Evolutionary conservation across 2,888 invertebrate genomes (phyloP).

Genomic region (Metalampra italica): DNA sequence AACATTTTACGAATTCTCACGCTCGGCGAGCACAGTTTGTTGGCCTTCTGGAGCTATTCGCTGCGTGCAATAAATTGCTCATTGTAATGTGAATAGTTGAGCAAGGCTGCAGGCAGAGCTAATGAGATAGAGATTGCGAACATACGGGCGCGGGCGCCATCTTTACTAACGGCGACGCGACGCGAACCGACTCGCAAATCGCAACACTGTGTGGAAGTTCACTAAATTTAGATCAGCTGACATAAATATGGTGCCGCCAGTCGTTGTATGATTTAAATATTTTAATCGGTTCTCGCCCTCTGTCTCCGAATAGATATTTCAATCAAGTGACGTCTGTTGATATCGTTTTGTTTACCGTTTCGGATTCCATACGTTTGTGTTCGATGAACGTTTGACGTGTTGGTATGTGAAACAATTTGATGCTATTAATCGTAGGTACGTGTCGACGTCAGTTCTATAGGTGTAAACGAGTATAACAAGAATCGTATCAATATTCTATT

Average conservation of each 20-base stretch:
- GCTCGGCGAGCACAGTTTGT: slow-evolving; percentile 30
- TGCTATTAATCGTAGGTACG: too few relatives aligned
- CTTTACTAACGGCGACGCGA: slow-evolving; percentile 51
- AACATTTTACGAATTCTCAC: slow-evolving; percentile 44
- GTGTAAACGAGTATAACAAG: too few relatives aligned
- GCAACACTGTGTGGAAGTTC: slow-evolving; percentile 56
- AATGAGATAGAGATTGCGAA: slow-evolving; percentile 53
- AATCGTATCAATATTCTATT: too few relatives aligned
- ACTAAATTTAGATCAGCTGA: slow-evolving; percentile 58
- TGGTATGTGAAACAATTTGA: not conserved
- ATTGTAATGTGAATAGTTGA: slow-evolving; percentile 49
- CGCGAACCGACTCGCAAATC: slow-evolving; percentile 46
- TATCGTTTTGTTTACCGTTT: not conserved
- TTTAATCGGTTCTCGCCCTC: slow-evolving; percentile 16
- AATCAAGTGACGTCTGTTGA: not conserved
- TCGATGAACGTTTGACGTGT: not conserved
- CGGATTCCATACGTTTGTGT: not conserved
- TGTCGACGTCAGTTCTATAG: not conserved
- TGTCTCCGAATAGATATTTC: not conserved
- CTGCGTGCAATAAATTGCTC: slow-evolving; percentile 40
- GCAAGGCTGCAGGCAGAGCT: slow-evolving; percentile 50
- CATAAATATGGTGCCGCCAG: slow-evolving; percentile 36
- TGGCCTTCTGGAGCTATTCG: slow-evolving; percentile 48
- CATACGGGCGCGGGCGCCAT: slow-evolving; percentile 63
- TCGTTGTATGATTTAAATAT: slow-evolving; percentile 19